Evolutionary conservation across 2,113 vertebrate genomes (phyloP).

Genomic region (Prunella himalayana): DNA sequence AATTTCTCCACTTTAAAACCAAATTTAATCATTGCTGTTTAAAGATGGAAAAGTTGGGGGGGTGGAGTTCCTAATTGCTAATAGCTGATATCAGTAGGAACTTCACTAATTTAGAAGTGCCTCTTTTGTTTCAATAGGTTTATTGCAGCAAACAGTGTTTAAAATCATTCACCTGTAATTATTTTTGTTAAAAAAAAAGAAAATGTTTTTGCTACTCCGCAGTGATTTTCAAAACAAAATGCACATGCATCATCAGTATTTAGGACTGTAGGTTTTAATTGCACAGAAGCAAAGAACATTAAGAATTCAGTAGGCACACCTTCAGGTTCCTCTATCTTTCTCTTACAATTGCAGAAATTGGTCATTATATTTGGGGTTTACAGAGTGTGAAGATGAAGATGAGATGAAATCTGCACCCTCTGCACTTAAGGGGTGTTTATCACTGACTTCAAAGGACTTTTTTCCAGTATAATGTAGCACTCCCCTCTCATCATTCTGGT

Average conservation of each 20-base stretch:
- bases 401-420: background rate
- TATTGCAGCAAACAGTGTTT: constrained; percentile 50
- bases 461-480: background rate
- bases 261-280: background rate
- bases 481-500: background rate
- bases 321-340: background rate
- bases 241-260: background rate
- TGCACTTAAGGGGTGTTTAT: background rate
- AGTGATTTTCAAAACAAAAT: constrained; percentile 39
- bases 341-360: background rate
- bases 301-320: background rate
- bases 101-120: constrained; percentile 64
- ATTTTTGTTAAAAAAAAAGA: constrained; percentile 33
- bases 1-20: constrained; percentile 62
- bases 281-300: background rate
- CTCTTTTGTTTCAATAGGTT: constrained; percentile 66
- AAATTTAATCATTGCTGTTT: constrained; percentile 60
- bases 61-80: constrained; percentile 61
- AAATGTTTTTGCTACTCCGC: constrained; percentile 42
- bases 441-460: background rate
- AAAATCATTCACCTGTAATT: constrained; percentile 61
- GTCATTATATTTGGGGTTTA: background rate
- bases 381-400: background rate
- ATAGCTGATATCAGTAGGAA: constrained; percentile 57
- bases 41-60: constrained; percentile 37